These are phyloP conservation scores for Apamea epomidion DNA, from an alignment of 2,888 invertebrate genomes.

Conservation along the genomic window DNA sequence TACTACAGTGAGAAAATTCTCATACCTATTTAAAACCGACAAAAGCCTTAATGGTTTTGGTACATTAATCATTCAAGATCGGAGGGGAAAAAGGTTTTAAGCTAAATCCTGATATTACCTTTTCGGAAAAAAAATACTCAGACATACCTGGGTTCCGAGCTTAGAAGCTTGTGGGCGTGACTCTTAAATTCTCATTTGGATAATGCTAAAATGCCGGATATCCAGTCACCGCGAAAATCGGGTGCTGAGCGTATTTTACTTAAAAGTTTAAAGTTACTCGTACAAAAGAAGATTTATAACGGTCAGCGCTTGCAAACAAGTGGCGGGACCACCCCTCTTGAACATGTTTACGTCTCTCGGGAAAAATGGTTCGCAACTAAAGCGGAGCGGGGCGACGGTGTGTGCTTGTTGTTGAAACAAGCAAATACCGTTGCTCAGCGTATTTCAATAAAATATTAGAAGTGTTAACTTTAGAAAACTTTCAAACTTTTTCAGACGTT, in stretches of 20 bases:
- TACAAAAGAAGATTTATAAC: slow-evolving; percentile 19
- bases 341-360: slow-evolving; percentile 5
- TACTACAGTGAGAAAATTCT: slow-evolving; percentile 28
- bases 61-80: slow-evolving; percentile 37
- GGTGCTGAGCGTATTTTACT: slow-evolving; percentile 7
- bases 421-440: neutral
- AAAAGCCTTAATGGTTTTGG: slow-evolving; percentile 39
- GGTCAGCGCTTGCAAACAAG: slow-evolving; percentile 18
- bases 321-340: neutral
- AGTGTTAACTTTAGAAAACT: slow-evolving; percentile 1
- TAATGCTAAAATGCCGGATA: slow-evolving; percentile 16
- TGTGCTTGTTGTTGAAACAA: neutral
- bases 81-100: slow-evolving; percentile 36
- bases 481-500: slow-evolving; percentile 1
- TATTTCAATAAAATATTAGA: slow-evolving; percentile 19
- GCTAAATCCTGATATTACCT: slow-evolving; percentile 40
- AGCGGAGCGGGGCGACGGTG: slow-evolving; percentile 2
- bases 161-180: neutral
- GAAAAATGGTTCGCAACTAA: neutral
- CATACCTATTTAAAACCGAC: slow-evolving; percentile 17
- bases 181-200: slow-evolving; percentile 35
- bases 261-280: slow-evolving; percentile 28
- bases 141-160: neutral
- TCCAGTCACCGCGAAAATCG: slow-evolving; percentile 13
- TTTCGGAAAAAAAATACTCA: slow-evolving; percentile 11